A percentile compares a stretch with the other conserved stretches of the same genome.
Conservation (phyloP, 2,113 vertebrate genomes). For the Lampris megalopsis region DNA sequence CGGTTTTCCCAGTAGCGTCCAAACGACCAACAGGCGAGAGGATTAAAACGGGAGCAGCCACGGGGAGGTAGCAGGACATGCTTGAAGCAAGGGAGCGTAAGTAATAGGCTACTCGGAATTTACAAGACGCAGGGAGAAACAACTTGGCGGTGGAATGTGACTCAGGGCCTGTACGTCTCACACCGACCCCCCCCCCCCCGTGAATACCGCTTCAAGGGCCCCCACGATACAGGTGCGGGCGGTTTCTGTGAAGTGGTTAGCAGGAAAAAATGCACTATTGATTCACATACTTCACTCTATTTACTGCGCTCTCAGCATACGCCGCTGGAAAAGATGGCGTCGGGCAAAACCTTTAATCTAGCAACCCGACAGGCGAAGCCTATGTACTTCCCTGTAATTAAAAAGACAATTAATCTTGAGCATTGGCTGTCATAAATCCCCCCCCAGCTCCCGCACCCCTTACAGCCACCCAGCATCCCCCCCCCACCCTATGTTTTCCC, state of each 20-base stretch:
- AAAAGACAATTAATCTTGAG: conserved; percentile 71
- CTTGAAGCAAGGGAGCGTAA: background rate
- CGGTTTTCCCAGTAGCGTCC: conserved; percentile 3
- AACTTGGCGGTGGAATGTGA: background rate
- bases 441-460: background rate
- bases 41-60: background rate
- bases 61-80: conserved; percentile 6
- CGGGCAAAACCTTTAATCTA: conserved; percentile 70
- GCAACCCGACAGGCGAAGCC: conserved; percentile 65
- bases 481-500: conserved; percentile 20
- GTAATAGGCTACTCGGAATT: conserved; percentile 10
- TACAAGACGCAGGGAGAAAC: background rate
- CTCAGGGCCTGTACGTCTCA: conserved; percentile 3
- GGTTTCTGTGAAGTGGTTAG: conserved; percentile 37
- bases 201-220: conserved; percentile 15
- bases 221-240: conserved; percentile 14
- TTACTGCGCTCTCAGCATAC: conserved; percentile 72
- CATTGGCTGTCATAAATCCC: conserved; percentile 62
- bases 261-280: conserved; percentile 61
- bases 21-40: conserved; percentile 28
- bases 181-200: conserved; percentile 11
- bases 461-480: background rate
- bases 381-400: conserved; percentile 75
- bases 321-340: conserved; percentile 28
- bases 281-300: conserved; percentile 56